Percentiles rank a stretch among this genome's conserved stretches.
These are phyloP conservation scores for Menura novaehollandiae DNA, from an alignment of 2,113 vertebrate genomes.

Conservation along the genomic window DNA sequence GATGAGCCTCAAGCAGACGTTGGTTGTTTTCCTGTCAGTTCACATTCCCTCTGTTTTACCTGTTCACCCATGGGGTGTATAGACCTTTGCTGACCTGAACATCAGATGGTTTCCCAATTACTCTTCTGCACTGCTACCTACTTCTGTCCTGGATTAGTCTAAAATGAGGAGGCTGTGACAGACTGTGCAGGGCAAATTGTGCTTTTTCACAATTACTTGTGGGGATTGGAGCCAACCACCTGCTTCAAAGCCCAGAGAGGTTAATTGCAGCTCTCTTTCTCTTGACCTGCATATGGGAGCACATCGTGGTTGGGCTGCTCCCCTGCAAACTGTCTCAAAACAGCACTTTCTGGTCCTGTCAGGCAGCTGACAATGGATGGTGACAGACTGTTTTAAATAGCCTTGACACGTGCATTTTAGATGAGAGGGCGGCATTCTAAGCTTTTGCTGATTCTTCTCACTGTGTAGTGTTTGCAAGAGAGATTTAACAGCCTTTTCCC, in stretches of 20 bases:
- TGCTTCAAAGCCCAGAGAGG: background rate
- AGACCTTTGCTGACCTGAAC: background rate
- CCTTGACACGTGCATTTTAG: background rate
- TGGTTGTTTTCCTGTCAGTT: background rate
- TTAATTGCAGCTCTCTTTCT: conserved; percentile 19
- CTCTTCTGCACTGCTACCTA: background rate
- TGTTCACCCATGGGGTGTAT: background rate
- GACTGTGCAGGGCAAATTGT: background rate
- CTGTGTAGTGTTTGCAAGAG: background rate
- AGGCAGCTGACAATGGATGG: background rate
- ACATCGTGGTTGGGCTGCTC: background rate
- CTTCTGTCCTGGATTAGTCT: background rate
- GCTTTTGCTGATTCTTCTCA: background rate
- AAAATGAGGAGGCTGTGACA: background rate
- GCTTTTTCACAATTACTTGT: background rate
- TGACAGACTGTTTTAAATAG: background rate
- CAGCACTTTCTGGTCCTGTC: background rate
- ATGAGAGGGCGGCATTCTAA: background rate
- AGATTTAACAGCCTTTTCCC: background rate
- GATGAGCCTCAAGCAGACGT: background rate
- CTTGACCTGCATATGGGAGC: background rate
- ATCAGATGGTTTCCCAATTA: background rate
- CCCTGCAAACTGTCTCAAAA: background rate
- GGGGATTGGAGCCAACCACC: background rate
- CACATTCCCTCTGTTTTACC: background rate